Conservation (phyloP, 1,140 invertebrate genomes). For the Mesaphorura yosii region DNA sequence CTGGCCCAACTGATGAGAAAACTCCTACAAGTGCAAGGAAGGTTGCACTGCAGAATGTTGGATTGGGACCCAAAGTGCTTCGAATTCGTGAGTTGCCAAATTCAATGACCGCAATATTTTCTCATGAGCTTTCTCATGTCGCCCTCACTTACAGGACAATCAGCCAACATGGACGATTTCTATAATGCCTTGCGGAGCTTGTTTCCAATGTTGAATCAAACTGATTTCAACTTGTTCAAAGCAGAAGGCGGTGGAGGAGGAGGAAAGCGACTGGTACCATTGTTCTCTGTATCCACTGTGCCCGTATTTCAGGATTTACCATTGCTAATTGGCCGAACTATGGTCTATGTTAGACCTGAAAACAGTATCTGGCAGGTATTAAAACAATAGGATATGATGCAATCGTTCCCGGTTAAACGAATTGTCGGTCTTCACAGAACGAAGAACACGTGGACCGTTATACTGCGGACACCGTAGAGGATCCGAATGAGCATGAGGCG, state of each 20-base stretch:
- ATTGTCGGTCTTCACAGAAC: too few relatives aligned
- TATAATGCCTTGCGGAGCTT: neutral
- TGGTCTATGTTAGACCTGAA: neutral
- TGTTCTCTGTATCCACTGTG: neutral
- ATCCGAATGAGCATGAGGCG: neutral
- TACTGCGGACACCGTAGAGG: neutral
- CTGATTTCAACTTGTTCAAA: neutral
- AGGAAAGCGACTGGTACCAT: neutral
- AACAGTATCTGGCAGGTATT: neutral
- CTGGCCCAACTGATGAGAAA: too few relatives aligned
- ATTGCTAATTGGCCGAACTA: neutral
- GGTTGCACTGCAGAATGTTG: neutral
- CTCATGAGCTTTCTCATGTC: neutral
- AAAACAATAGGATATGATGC: too few relatives aligned
- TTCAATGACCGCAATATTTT: neutral
- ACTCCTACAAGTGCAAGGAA: neutral
- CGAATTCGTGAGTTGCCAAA: neutral
- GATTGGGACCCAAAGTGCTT: neutral
- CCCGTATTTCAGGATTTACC: neutral
- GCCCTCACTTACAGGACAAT: neutral
- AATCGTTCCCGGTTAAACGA: too few relatives aligned
- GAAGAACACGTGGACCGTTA: too few relatives aligned
- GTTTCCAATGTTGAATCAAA: neutral
- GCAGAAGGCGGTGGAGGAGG: neutral
- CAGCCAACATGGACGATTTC: neutral